Base-by-base conservation (phyloP, 2,888 invertebrate genomes). In the Spialia ferax region DNA sequence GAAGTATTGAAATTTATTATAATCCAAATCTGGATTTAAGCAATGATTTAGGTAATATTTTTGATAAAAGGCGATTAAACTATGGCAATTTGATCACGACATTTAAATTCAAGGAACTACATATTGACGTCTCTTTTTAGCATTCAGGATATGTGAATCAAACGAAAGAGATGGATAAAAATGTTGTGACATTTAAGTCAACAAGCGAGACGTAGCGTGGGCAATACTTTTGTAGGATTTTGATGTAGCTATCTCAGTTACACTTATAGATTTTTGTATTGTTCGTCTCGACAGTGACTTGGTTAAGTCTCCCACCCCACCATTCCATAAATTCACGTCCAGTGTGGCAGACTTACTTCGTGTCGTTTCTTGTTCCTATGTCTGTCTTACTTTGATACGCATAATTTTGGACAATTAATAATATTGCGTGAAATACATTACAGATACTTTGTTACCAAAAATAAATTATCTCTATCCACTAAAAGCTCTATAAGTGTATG, bases 301-400 rank as follows among this genome's bases (percentile, higher is more conserved):
- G 11, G 20, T 22, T 50, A 11, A 15, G 11, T 48, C 13, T 56
- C 32, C 45, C 18, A 45, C 54, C 29, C 63, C 29, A 63, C 54
- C 32, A 45, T 22, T 50, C 35, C 10, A 20, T 6, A 11, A 29
- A 42, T 15, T 42, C 48, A n/a, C 42, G 11, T 48, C 11, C 48
- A 48, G 20, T 48, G 50, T 50, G 50, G 50, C 50, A 13, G 50
- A 11, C 54, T 13, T 4, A 62, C 15, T 32, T 22, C 52, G 11
- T 20, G 52, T 20, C 61, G 48, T 35, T 35, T 52, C 52, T 45
- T n/a, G 8, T 45, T 18, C 45, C 72, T 75, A 75, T 75, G 75
- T 77, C 73, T 74, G 74, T 76, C 76, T 75, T 75, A 70, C 72
- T 77, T 75, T 68, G 63, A 70, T 74, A 71, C 70, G 60, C 71